These are phyloP conservation scores for Ruditapes philippinarum DNA, from an alignment of 1,140 invertebrate species.

Conservation along the genomic window DNA sequence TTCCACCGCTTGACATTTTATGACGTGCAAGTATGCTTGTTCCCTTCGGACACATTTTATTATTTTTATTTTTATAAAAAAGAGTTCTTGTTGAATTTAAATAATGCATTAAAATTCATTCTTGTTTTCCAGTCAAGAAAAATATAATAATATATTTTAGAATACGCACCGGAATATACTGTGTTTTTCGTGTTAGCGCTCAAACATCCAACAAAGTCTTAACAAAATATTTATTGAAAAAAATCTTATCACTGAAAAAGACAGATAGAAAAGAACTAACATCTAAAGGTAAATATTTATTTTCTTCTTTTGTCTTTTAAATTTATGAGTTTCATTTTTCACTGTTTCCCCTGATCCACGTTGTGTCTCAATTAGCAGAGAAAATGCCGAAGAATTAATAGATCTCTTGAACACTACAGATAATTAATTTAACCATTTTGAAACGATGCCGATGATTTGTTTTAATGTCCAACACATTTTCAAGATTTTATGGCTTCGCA, in stretches of 20 bases:
- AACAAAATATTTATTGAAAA: too few relatives aligned
- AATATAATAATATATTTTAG: background rate
- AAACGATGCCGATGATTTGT: conserved; percentile 53
- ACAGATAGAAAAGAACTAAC: background rate
- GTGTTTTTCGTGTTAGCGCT: background rate
- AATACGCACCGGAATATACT: background rate
- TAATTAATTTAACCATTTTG: conserved; percentile 64
- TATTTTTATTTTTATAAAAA: too few relatives aligned
- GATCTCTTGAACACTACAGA: background rate
- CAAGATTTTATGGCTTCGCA: conserved; percentile 45
- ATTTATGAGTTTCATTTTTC: background rate
- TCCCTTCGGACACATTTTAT: conserved; percentile 27
- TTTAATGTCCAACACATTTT: conserved; percentile 67
- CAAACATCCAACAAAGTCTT: too few relatives aligned
- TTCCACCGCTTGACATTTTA: conserved; percentile 34
- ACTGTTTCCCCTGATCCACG: background rate
- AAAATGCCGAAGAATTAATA: conserved; percentile 56
- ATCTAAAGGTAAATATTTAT: background rate
- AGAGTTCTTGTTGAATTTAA: background rate
- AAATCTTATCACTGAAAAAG: too few relatives aligned
- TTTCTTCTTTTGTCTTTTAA: background rate
- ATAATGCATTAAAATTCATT: background rate
- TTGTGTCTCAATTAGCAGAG: conserved; percentile 24
- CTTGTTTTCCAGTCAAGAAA: background rate
- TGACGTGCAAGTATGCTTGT: conserved; percentile 34